Conservation (phyloP, 2,113 vertebrate genomes). For the Rhinopithecus roxellana region DNA sequence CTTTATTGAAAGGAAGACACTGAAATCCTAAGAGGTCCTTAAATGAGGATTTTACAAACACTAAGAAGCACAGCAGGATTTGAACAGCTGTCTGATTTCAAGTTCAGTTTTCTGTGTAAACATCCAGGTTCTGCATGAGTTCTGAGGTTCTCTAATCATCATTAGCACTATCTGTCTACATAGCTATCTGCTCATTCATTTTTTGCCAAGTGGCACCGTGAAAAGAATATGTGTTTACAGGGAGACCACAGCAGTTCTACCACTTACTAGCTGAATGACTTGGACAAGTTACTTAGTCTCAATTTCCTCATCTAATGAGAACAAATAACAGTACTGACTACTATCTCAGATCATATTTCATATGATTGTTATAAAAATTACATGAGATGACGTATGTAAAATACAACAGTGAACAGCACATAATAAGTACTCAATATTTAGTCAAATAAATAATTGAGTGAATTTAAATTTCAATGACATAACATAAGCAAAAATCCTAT, state of each 20-base stretch:
- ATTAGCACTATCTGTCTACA: neutral
- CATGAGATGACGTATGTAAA: neutral
- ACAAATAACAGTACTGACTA: neutral
- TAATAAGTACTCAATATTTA: neutral
- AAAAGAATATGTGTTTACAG: neutral
- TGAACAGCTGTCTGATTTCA: neutral
- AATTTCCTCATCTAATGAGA: neutral
- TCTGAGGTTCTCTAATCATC: neutral
- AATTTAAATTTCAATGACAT: conserved; percentile 15
- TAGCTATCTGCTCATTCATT: neutral
- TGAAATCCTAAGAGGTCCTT: neutral
- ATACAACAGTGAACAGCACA: neutral
- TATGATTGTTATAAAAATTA: neutral
- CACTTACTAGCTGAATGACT: neutral
- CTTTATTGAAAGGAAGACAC: neutral
- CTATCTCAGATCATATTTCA: neutral
- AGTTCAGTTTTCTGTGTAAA: neutral
- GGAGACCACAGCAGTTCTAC: neutral
- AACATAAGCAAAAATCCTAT: neutral
- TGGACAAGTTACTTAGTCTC: neutral
- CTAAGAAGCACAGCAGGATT: neutral
- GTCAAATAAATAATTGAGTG: neutral
- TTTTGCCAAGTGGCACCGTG: neutral
- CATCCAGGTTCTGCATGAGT: neutral
- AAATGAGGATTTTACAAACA: neutral